Conservation (phyloP, 2,797 vertebrate species). For the Liparis tanakae region DNA sequence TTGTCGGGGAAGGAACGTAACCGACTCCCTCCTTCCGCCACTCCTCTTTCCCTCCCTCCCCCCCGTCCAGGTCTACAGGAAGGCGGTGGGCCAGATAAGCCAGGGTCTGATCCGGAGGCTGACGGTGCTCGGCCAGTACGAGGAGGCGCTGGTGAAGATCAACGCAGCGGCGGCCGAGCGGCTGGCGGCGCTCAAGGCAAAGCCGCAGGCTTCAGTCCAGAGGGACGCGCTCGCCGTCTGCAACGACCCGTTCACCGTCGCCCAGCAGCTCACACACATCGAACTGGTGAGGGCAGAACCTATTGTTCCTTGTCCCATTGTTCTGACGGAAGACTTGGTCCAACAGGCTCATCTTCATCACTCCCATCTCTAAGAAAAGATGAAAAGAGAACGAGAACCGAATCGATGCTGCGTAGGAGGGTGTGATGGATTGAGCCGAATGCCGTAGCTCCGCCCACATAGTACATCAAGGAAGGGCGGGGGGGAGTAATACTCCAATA, state of each 20-base stretch:
- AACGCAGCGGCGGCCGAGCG: constrained; percentile 86
- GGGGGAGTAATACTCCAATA: background rate
- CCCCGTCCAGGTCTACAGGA: constrained; percentile 85
- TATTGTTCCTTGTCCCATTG: background rate
- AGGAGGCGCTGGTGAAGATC: constrained; percentile 92
- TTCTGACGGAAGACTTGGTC: background rate
- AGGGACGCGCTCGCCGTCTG: constrained; percentile 91
- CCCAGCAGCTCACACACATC: constrained; percentile 96
- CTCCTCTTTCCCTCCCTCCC: background rate
- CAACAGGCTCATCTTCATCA: too few species aligned
- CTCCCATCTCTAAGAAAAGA: too few species aligned
- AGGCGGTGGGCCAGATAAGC: constrained; percentile 89
- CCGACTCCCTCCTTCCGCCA: background rate
- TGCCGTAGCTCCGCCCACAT: background rate
- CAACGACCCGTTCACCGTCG: constrained; percentile 91
- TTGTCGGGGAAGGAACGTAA: background rate
- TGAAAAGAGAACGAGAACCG: background rate
- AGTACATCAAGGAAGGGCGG: too few species aligned
- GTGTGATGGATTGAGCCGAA: constrained; percentile 38
- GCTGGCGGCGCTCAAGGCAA: constrained; percentile 87
- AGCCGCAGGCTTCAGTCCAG: constrained; percentile 90
- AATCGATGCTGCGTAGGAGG: constrained; percentile 11
- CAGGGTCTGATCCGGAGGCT: constrained; percentile 90
- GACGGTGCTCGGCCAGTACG: constrained; percentile 90
- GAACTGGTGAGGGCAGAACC: constrained; percentile 86